Base-by-base conservation (phyloP, 2,888 invertebrate genomes). In the Phortica okadai region DNA sequence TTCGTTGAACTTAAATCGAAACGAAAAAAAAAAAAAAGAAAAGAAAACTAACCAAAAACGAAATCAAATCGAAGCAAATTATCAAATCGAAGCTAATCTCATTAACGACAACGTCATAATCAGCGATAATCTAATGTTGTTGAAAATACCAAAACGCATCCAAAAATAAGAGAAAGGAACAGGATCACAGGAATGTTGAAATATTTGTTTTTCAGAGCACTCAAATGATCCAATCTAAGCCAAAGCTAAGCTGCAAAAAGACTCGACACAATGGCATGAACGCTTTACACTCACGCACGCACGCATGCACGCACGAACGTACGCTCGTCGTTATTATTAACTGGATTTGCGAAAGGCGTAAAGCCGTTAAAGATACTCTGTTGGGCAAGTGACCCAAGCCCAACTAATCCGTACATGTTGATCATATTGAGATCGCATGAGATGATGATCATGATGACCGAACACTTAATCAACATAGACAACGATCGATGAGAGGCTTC, bases 21-120 rank as follows among this genome's bases (percentile, higher is more conserved):
- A 21, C 21, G 21, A 21, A 21, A 21, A 21, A 6, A 50, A 14
- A 8, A 21, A 21, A 21, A 21, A 21, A 21, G 1, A 21, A 6
- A 50, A 14, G 0, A 11, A 8, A 50, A 50, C 2, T 8, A 14
- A 8, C 8, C 50, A 50, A 50, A 50, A 50, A 50, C 14, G 10
- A 50, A 50, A 50, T 50, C 14, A 50, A 14, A 50, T 50, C 50
- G 50, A 50, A 50, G 2, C 14, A 6, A 50, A 50, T 50, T 14
- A 50, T 50, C 10, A 66, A 42, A 66, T 14, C 16, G 42, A 87
- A 87, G 80, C 79, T 86, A 85, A 85, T 87, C 87, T 80, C 83
- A 85, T 85, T 83, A 81, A 14, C 80, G 83, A 86, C 80, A 85
- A 87, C 83, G 87, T 83, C 83, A 84, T 85, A 85, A 85, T 87